phyloP scores from a whole-genome alignment of 2,797 vertebrate genomes.

The Vultur gryphus region DNA sequence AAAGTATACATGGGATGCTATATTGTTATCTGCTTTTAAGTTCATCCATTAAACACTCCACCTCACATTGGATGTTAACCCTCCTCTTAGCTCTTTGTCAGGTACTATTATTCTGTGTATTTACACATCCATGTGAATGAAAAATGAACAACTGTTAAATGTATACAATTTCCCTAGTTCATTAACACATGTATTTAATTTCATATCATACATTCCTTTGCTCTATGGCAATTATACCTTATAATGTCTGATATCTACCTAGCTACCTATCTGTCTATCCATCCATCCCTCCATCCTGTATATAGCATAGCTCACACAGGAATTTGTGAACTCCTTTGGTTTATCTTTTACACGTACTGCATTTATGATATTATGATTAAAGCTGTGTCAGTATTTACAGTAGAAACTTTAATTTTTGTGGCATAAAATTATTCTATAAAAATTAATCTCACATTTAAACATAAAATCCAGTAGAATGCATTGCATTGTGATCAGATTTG shows the following conservation, averaged over 20 bases:
- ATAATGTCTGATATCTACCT: not conserved
- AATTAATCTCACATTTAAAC: not conserved
- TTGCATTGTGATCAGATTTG: not conserved
- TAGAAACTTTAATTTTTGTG: not conserved
- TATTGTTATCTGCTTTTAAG: conserved; percentile 75
- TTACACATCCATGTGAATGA: not conserved
- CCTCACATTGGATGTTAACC: conserved; percentile 64
- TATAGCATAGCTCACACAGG: not conserved
- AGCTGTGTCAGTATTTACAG: not conserved
- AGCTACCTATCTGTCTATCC: not conserved
- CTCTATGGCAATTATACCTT: not conserved
- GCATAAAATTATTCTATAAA: not conserved
- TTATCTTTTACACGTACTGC: not conserved
- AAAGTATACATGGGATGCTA: conserved; percentile 72
- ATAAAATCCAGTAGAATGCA: not conserved
- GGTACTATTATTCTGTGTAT: conserved; percentile 34
- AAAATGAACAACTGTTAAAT: not conserved
- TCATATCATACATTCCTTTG: not conserved
- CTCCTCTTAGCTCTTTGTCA: conserved; percentile 32
- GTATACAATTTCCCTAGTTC: not conserved
- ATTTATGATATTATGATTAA: not conserved
- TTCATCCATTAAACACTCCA: conserved; percentile 71
- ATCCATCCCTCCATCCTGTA: not conserved
- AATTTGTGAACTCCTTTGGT: not conserved
- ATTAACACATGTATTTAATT: not conserved